A percentile compares a stretch with the other conserved stretches of the same genome.
These are phyloP conservation scores for Drosophila grimshawi DNA, from an alignment of 1,140 invertebrate genomes.

Conservation along the genomic window DNA sequence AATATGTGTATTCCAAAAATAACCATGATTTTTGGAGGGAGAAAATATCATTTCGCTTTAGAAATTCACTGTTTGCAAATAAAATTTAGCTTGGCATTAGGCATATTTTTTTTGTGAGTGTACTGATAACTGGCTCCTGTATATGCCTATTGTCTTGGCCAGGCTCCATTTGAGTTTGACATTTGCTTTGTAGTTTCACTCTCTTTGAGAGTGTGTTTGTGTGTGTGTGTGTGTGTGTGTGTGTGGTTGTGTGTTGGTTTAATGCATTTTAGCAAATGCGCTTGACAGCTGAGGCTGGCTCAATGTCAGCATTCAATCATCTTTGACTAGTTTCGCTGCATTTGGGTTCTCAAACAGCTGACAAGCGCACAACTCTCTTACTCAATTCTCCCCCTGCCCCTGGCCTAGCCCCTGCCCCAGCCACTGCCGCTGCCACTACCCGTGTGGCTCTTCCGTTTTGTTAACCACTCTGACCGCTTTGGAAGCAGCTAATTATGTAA, in stretches of 20 bases:
- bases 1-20: too few relatives aligned
- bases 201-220: background rate
- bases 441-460: background rate
- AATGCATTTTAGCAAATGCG: slow-evolving; percentile 77
- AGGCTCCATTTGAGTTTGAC: slow-evolving; percentile 36
- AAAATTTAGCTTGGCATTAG: too few relatives aligned
- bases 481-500: slow-evolving; percentile 77
- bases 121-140: slow-evolving; percentile 18
- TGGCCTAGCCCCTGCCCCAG: background rate
- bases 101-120: background rate
- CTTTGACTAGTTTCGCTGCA: slow-evolving; percentile 25
- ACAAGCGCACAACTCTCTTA: slow-evolving; percentile 6
- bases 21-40: too few relatives aligned
- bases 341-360: slow-evolving; percentile 37
- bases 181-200: slow-evolving; percentile 20
- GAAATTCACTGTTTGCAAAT: too few relatives aligned
- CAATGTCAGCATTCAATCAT: slow-evolving; percentile 54
- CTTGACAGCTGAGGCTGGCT: slow-evolving; percentile 70
- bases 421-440: background rate
- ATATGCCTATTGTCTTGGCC: slow-evolving; percentile 43
- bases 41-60: too few relatives aligned
- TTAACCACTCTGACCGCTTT: slow-evolving; percentile 39
- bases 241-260: slow-evolving; percentile 51
- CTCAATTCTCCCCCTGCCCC: background rate
- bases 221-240: slow-evolving; percentile 24